These are phyloP conservation scores for Mobula birostris DNA, from an alignment of 2,113 vertebrate genomes.

Conservation along the genomic window DNA sequence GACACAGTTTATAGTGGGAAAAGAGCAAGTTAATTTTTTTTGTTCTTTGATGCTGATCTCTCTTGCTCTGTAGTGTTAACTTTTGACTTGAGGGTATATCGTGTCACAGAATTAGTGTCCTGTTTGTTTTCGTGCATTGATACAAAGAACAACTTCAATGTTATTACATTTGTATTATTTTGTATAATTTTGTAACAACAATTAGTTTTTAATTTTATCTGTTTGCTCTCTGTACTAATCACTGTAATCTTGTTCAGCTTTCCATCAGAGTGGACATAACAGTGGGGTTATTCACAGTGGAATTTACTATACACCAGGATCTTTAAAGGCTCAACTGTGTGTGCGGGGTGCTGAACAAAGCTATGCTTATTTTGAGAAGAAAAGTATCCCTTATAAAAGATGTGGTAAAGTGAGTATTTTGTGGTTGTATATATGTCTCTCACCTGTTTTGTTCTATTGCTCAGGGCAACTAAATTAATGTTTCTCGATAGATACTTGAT, in stretches of 20 bases:
- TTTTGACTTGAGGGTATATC: too few species aligned
- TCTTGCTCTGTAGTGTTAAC: too few species aligned
- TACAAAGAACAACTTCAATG: neutral
- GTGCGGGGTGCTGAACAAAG: conserved; percentile 76
- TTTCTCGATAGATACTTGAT: neutral
- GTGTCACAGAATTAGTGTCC: too few species aligned
- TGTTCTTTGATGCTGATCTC: neutral
- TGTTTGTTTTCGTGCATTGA: too few species aligned
- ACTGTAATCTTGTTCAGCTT: conserved; percentile 56
- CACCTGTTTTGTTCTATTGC: neutral
- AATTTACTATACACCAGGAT: conserved; percentile 91
- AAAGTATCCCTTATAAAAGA: conserved; percentile 76
- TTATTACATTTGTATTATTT: neutral
- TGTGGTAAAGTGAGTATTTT: conserved; percentile 78
- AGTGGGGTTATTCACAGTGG: conserved; percentile 97
- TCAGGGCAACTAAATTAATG: neutral
- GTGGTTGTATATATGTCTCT: neutral
- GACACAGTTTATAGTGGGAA: neutral
- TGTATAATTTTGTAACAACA: neutral
- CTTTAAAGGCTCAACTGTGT: conserved; percentile 87
- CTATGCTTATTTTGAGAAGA: conserved; percentile 83
- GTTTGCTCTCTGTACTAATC: neutral
- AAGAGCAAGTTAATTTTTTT: neutral
- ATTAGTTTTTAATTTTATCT: neutral
- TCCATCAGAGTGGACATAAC: conserved; percentile 90